Conservation (phyloP, 2,113 vertebrate genomes). For the Hippocampus zosterae region DNA sequence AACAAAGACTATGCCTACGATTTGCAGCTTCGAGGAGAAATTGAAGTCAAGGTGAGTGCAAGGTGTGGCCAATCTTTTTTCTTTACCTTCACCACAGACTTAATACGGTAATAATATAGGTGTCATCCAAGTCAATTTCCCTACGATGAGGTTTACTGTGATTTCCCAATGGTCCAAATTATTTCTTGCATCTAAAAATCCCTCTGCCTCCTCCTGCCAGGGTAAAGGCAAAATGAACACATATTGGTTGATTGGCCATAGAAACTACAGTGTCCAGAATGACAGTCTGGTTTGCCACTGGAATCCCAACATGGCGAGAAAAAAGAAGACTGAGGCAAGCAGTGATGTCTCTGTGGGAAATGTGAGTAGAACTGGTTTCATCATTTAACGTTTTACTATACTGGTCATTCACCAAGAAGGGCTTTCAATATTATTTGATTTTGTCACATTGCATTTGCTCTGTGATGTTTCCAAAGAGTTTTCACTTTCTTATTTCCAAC, state of each 20-base stretch:
- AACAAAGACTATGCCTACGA: conserved; percentile 80
- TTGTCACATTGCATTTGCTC: background rate
- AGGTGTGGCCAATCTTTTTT: background rate
- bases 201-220: conserved; percentile 42
- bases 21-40: conserved; percentile 82
- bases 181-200: background rate
- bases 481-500: background rate
- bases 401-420: background rate
- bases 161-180: background rate
- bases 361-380: background rate
- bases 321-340: conserved; percentile 63
- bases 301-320: conserved; percentile 74
- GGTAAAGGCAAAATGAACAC: conserved; percentile 90
- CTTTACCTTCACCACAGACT: background rate
- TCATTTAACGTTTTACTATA: background rate
- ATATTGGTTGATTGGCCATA: conserved; percentile 86
- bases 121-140: background rate
- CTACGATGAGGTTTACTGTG: background rate
- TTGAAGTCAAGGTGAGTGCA: conserved; percentile 82
- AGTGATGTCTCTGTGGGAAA: conserved; percentile 58
- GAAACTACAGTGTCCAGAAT: conserved; percentile 86
- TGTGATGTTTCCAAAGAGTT: background rate
- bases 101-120: background rate
- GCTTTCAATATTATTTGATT: no score
- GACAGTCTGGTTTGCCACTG: conserved; percentile 90